These are phyloP conservation scores for Masticophis lateralis DNA, from an alignment of 2,797 vertebrate species.

Conservation along the genomic window DNA sequence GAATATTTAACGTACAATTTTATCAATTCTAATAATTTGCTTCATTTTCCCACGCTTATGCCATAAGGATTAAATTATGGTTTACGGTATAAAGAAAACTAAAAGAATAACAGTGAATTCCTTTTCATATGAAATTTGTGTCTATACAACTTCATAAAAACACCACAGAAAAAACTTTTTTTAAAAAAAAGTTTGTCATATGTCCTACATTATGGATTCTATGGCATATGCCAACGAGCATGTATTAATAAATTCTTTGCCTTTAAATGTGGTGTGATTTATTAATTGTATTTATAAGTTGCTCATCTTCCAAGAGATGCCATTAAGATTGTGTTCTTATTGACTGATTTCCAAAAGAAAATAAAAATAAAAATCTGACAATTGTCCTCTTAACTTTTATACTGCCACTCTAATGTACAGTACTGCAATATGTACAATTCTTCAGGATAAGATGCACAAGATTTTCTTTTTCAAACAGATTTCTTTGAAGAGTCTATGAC, in stretches of 20 bases:
- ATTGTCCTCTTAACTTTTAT: background rate
- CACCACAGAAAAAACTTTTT: too few species aligned
- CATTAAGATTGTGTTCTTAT: background rate
- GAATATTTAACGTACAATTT: background rate
- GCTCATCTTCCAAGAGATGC: background rate
- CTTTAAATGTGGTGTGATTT: too few species aligned
- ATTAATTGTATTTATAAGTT: too few species aligned
- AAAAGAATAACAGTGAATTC: background rate
- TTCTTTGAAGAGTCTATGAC: background rate
- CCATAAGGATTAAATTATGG: background rate
- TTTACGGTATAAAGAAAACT: background rate
- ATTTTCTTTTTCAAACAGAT: background rate
- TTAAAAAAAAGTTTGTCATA: too few species aligned
- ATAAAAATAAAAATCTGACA: background rate
- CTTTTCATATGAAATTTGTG: too few species aligned
- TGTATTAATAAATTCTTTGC: too few species aligned
- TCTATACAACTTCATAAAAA: too few species aligned
- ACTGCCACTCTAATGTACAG: background rate
- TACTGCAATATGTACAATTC: background rate
- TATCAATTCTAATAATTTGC: background rate
- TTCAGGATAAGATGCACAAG: too few species aligned
- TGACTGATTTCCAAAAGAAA: background rate
- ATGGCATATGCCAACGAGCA: too few species aligned
- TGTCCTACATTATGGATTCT: too few species aligned
- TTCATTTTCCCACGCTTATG: background rate